These are phyloP conservation scores for Anthonomus grandis DNA, from an alignment of 1,140 invertebrate genomes.

Conservation along the genomic window DNA sequence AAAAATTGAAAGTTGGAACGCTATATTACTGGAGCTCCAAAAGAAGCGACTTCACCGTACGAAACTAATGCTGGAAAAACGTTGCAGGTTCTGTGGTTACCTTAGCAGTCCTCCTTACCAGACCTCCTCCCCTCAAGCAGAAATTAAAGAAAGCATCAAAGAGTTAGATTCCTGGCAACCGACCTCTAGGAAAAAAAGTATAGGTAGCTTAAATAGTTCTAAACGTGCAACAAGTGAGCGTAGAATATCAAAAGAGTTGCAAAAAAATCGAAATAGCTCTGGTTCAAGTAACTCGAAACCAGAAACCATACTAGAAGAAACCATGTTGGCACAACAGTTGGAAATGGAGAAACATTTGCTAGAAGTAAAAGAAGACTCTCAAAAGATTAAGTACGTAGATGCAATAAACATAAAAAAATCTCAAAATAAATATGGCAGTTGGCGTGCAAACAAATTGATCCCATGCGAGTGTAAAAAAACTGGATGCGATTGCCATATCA, in stretches of 20 bases:
- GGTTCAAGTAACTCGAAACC: background rate
- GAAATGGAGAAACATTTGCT: background rate
- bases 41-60: constrained; percentile 27
- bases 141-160: constrained; percentile 9
- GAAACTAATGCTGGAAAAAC: constrained; percentile 24
- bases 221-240: background rate
- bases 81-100: constrained; percentile 26
- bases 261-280: background rate
- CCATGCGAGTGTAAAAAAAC: background rate
- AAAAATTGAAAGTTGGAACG: constrained; percentile 20
- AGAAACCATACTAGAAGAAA: too few relatives aligned
- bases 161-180: constrained; percentile 27
- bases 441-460: background rate
- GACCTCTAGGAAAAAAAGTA: background rate
- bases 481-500: constrained; percentile 6
- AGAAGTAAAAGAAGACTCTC: constrained; percentile 4
- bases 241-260: background rate
- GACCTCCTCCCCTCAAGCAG: constrained; percentile 1
- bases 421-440: background rate
- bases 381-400: constrained; percentile 10
- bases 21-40: constrained; percentile 29
- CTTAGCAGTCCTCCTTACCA: background rate
- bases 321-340: too few relatives aligned
- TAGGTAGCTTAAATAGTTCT: background rate
- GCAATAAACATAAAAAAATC: constrained; percentile 7